These are phyloP conservation scores for Eledone cirrhosa DNA, from an alignment of 2,888 invertebrate species.

Conservation along the genomic window DNA sequence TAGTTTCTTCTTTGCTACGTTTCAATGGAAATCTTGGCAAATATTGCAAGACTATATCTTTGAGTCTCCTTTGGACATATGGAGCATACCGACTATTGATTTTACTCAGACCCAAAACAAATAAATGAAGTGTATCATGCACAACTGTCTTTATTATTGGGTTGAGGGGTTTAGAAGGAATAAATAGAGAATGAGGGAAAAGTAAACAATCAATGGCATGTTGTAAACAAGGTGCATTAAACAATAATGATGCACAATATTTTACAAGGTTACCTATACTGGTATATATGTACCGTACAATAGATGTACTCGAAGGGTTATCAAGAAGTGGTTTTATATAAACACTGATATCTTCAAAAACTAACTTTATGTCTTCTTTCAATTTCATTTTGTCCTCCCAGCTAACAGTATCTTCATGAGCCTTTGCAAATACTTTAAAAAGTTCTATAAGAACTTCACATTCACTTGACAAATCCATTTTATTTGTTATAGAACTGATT, in stretches of 20 bases:
- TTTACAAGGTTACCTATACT: conserved; percentile 52
- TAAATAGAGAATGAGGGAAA: conserved; percentile 51
- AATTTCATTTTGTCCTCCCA: conserved; percentile 50
- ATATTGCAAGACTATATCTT: conserved; percentile 52
- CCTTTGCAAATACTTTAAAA: background rate
- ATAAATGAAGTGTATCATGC: conserved; percentile 50
- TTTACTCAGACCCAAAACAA: conserved; percentile 54
- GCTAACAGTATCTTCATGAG: conserved; percentile 37
- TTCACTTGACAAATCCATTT: background rate
- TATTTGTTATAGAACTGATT: background rate
- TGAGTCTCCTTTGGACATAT: conserved; percentile 56
- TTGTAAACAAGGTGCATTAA: conserved; percentile 51
- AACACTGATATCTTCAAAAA: conserved; percentile 47
- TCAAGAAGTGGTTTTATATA: conserved; percentile 43
- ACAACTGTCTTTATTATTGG: conserved; percentile 45
- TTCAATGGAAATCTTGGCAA: conserved; percentile 50
- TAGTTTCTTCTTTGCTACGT: background rate
- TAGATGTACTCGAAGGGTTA: conserved; percentile 39
- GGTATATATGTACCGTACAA: conserved; percentile 44
- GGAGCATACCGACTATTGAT: conserved; percentile 54
- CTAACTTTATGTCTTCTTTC: conserved; percentile 44
- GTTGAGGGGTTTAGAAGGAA: conserved; percentile 50
- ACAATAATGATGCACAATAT: conserved; percentile 54
- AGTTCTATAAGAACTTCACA: background rate
- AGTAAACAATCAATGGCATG: conserved; percentile 51